A percentile compares a stretch with the other conserved stretches of the same genome.
Evolutionary conservation across 2,888 invertebrate species (phyloP).

Genomic region (Xylota sylvarum): DNA sequence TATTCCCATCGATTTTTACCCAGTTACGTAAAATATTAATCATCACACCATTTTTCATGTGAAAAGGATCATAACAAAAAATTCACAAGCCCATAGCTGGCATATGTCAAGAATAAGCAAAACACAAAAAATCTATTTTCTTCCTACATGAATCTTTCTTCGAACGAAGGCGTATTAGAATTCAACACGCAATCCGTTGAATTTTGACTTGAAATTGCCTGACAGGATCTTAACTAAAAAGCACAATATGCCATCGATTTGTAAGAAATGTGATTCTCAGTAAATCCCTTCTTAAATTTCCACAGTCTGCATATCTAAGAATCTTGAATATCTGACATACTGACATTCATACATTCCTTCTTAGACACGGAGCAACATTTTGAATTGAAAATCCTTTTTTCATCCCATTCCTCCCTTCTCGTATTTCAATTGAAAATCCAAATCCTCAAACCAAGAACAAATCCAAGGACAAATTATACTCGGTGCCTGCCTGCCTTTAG

Average conservation of each 20-base stretch:
- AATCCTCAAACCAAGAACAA: background rate
- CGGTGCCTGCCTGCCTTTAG: background rate
- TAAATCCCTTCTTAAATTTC: slow-evolving; percentile 1
- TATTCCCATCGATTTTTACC: too few species aligned
- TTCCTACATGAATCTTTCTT: too few species aligned
- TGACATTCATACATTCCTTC: background rate
- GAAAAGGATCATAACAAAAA: too few species aligned
- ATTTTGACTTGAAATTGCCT: background rate
- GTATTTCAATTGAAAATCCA: background rate
- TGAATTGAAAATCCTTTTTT: slow-evolving; percentile 14
- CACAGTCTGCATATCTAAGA: background rate
- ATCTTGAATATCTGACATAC: background rate
- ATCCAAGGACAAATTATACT: slow-evolving; percentile 13
- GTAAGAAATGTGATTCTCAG: background rate
- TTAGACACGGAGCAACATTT: background rate
- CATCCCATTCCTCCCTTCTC: background rate
- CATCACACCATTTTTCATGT: too few species aligned
- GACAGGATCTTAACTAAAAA: background rate
- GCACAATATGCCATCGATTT: background rate
- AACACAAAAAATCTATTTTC: too few species aligned
- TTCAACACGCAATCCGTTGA: background rate
- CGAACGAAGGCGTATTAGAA: background rate
- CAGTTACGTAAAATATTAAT: too few species aligned
- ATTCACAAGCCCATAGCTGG: background rate
- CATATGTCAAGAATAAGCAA: background rate